Evolutionary conservation across 2,888 invertebrate genomes (phyloP).

Genomic region (Epirrhoe tristata): DNA sequence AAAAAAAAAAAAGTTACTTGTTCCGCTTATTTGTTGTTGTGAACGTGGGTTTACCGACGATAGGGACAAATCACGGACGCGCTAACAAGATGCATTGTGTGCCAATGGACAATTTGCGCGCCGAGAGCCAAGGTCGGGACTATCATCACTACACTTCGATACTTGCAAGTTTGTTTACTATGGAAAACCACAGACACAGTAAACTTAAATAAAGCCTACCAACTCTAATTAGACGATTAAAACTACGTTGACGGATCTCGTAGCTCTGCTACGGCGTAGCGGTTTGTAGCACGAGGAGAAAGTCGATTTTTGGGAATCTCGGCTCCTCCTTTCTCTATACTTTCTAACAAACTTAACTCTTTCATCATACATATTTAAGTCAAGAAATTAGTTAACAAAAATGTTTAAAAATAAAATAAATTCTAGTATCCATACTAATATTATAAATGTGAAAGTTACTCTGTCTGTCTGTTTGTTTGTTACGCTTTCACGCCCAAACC

Average conservation of each 20-base stretch:
- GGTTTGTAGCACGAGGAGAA: slow-evolving; percentile 12
- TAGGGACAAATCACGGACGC: slow-evolving; percentile 18
- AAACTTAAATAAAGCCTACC: background rate
- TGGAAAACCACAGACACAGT: too few species aligned
- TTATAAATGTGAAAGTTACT: too few species aligned
- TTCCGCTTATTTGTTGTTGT: too few species aligned
- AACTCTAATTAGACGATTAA: background rate
- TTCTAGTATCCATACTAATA: too few species aligned
- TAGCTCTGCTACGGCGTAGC: slow-evolving; percentile 31
- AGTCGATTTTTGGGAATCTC: too few species aligned
- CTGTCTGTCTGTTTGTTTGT: too few species aligned
- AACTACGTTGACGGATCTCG: slow-evolving; percentile 13
- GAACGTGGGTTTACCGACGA: background rate
- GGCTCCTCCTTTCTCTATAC: too few species aligned
- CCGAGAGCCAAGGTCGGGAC: slow-evolving; percentile 28
- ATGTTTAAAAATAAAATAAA: too few species aligned
- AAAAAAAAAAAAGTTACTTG: too few species aligned
- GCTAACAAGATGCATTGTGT: slow-evolving; percentile 29
- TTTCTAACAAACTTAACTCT: background rate
- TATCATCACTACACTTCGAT: slow-evolving; percentile 3
- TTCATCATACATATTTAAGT: too few species aligned
- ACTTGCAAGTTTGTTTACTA: background rate
- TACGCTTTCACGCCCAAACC: too few species aligned
- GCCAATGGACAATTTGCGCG: slow-evolving; percentile 28
- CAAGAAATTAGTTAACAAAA: too few species aligned